Conservation (phyloP, 1,140 invertebrate genomes). For the Heterodera carotae region DNA sequence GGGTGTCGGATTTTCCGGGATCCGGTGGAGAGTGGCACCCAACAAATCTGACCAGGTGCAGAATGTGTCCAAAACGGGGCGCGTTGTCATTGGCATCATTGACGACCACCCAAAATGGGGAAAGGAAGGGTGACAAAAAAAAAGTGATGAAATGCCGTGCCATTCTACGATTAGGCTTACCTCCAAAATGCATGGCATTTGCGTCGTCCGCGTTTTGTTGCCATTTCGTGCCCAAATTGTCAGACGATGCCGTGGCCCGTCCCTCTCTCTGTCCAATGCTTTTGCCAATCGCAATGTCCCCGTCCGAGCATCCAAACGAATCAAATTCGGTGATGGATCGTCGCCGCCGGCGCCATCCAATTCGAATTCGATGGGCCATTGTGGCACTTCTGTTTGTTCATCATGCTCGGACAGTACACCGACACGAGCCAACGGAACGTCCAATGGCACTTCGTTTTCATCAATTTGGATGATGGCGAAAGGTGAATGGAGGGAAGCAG, state of each 20-base stretch:
- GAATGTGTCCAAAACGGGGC: slow-evolving; percentile 16
- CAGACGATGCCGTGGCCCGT: not conserved
- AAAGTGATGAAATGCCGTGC: not conserved
- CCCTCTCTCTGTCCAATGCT: slow-evolving; percentile 24
- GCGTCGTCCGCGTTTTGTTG: not conserved
- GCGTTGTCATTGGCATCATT: slow-evolving; percentile 20
- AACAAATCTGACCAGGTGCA: not conserved
- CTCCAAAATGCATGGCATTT: slow-evolving; percentile 1
- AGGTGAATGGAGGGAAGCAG: not conserved
- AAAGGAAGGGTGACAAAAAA: not conserved
- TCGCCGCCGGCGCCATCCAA: not conserved
- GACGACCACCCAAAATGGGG: slow-evolving; percentile 1
- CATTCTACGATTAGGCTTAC: not conserved
- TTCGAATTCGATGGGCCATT: not conserved
- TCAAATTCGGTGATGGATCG: not conserved
- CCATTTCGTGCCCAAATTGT: not conserved
- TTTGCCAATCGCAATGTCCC: slow-evolving; percentile 1
- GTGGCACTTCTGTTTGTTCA: not conserved
- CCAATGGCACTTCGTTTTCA: not conserved
- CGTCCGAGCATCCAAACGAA: not conserved
- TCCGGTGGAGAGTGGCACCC: too few relatives aligned
- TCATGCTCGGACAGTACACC: not conserved
- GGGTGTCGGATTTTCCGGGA: too few relatives aligned
- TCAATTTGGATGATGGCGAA: not conserved
- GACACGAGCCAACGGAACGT: not conserved